Conservation (phyloP, 2,797 vertebrate genomes). For the Carapus acus region DNA sequence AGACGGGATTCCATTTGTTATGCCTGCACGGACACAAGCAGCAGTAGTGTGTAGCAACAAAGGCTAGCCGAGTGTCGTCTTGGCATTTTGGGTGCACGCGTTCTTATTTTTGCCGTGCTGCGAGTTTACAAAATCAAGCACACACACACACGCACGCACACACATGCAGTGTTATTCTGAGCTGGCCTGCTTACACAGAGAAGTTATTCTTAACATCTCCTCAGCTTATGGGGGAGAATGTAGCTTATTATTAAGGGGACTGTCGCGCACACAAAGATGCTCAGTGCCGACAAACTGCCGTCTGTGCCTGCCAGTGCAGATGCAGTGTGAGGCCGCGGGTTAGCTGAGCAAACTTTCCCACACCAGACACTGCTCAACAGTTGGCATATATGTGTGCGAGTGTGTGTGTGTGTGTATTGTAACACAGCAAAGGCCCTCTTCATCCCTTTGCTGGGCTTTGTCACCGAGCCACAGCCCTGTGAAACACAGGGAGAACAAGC, state of each 20-base stretch:
- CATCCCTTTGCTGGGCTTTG: slow-evolving; percentile 45
- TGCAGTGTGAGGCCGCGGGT: slow-evolving; percentile 36
- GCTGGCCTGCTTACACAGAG: too few species aligned
- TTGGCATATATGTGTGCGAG: slow-evolving; percentile 35
- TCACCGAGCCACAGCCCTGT: slow-evolving; percentile 26
- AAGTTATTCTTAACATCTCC: slow-evolving; percentile 26
- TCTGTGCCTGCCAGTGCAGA: slow-evolving; percentile 56
- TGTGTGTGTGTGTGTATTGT: slow-evolving; percentile 36
- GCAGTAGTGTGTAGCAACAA: too few species aligned
- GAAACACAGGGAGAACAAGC: slow-evolving; percentile 9
- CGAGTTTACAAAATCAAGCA: slow-evolving; percentile 8
- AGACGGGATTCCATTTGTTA: too few species aligned
- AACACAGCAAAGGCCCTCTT: slow-evolving; percentile 54
- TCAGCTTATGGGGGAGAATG: slow-evolving; percentile 32
- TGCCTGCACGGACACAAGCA: not conserved
- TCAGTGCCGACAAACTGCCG: slow-evolving; percentile 50
- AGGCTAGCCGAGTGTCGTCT: not conserved
- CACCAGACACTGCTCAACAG: slow-evolving; percentile 46
- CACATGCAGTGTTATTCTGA: too few species aligned
- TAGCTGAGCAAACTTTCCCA: slow-evolving; percentile 72
- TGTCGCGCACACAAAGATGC: slow-evolving; percentile 42
- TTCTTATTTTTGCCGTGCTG: slow-evolving; percentile 3
- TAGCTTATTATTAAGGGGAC: slow-evolving; percentile 17
- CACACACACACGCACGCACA: too few species aligned
- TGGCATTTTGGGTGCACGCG: too few species aligned